Evolutionary conservation across 1,140 invertebrate genomes (phyloP), one percentile per base, ranked within the genome.

Genomic region (Achroia grisella): DNA sequence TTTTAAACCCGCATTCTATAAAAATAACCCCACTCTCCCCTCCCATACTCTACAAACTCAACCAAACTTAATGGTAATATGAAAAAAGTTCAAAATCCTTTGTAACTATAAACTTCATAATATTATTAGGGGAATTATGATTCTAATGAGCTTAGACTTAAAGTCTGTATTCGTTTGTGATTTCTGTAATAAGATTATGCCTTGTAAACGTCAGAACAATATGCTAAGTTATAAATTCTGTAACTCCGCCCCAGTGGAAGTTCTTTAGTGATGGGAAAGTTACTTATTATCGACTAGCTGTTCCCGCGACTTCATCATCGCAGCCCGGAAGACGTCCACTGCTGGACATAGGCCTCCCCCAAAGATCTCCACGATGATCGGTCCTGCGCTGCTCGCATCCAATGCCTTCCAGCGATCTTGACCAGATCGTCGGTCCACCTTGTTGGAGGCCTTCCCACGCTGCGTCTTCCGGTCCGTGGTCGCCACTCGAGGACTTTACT

Each of bases 211-310:
- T 42, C 49, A 44, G 12, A 23, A 37, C 44, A 47, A 37, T 52
- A 47, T 47, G 50, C 17, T 28, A 29, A 33, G 35, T 52, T 29
- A 47, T 52, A 52, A 52, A 52, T 52, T 35, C 15, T 32, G 10
- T 17, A 39, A 33, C 44, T 11, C 44, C 50, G 50, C 50, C 50
- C 50, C 23, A 9, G 9, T 10, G n/a, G 15, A 6, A 48, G 37
- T 31, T 2, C 30, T n/a, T 9, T 23, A 37, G 35, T 13, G 35
- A 17, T 23, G 35, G 12, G 14, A 37, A 37, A 37, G 14, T n/a
- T 14, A 13, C 37, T 28, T 23, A 15, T 14, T 40, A 39, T 47
- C 37, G 45, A n/a, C n/a, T n/a, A n/a, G n/a, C n/a, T n/a, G n/a
- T n/a, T n/a, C n/a, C n/a, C n/a, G n/a, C n/a, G n/a, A n/a, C n/a